Base-by-base conservation (phyloP, 2,113 vertebrate genomes). In the Peromyscus leucopus region DNA sequence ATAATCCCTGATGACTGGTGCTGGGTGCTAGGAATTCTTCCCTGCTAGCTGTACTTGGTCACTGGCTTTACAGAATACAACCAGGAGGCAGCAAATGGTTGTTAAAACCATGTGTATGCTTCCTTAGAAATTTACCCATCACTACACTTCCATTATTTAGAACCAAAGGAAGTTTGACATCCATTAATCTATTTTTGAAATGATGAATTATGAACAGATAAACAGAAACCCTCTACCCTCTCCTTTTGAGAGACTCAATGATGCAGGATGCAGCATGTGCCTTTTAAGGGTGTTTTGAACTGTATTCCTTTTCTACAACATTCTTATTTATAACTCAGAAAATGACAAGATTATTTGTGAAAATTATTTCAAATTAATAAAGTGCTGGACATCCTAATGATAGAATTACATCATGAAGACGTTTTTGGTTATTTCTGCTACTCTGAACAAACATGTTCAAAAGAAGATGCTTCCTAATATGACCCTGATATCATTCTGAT, bases 281-380 rank as follows among this genome's bases (percentile, higher is more conserved):
- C 28, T 72, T 92, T 95, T 33, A 84, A 90, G 76, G 55, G 63
- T 87, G 51, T 88, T 83, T 89, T 16, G 5, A 69, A 71, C 33
- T 72, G 16, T 90, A 33, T 67, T 79, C 72, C 26, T 93, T 48
- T 94, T 67, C 75, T 19, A 84, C 59, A 75, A 21, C 24, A 59
- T 78, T 91, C 26, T 86, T 2, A 15, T 78, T 71, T 95, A 42
- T 90, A 91, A 79, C 93, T 96, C 87, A 91, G 78, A 96, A 93
- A 95, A 59, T 83, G 69, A 3, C 39, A 79, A 21, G 42, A 17
- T 42, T 75, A 75, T 92, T 93, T 92, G 83, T 90, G 69, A 96
- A 93, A 46, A 87, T 90, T 83, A 65, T 94, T 84, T 96, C 36
- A 85, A 87, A 55, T 76, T 95, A 92, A 94, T 61, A n/a, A 91